Evolutionary conservation across 1,140 invertebrate species (phyloP).

Genomic region (Ooceraea biroi): DNA sequence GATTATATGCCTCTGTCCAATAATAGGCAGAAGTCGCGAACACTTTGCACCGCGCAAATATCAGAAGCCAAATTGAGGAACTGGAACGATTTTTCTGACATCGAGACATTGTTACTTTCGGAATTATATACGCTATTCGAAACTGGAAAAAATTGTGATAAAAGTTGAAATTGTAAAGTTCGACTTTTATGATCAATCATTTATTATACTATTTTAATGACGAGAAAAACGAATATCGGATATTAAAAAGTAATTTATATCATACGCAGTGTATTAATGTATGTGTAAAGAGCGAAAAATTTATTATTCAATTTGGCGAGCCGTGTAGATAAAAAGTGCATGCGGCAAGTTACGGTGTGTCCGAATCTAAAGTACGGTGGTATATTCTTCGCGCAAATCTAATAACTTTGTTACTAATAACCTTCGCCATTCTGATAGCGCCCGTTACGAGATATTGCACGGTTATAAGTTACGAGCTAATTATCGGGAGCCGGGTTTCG

Average conservation of each 20-base stretch:
- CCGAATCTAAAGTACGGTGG: neutral
- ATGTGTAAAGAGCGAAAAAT: neutral
- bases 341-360: neutral
- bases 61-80: neutral
- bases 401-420: constrained; percentile 60
- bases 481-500: constrained; percentile 53
- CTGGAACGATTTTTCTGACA: neutral
- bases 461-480: constrained; percentile 62
- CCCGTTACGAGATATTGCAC: constrained; percentile 49
- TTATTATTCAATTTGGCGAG: constrained; percentile 1
- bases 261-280: neutral
- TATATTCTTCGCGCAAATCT: constrained; percentile 30
- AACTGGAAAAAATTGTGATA: neutral
- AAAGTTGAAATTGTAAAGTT: neutral
- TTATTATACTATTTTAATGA: neutral
- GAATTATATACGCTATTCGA: neutral
- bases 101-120: neutral
- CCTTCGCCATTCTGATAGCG: constrained; percentile 43
- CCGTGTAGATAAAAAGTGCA: neutral
- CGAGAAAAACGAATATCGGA: neutral
- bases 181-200: no score
- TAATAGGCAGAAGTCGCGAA: neutral
- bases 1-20: constrained; percentile 3
- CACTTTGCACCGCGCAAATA: neutral
- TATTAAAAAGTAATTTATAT: neutral